Evolutionary conservation across 2,797 vertebrate genomes (phyloP).

Genomic region (Phoeniculus purpureus): DNA sequence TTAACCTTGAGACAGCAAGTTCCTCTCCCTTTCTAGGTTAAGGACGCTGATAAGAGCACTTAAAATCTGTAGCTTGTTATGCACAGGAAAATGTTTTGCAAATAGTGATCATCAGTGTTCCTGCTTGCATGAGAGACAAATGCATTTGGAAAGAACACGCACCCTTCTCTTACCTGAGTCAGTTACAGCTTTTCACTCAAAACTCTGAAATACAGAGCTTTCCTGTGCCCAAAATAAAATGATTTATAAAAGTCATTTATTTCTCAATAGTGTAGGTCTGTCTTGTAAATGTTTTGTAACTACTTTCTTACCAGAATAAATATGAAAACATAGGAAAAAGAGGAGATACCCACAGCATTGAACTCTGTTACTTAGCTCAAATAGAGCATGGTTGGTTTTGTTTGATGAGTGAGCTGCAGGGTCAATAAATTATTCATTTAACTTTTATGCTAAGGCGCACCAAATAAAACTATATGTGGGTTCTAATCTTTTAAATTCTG

Average conservation of each 20-base stretch:
- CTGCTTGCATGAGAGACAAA: background rate
- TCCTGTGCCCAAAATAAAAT: background rate
- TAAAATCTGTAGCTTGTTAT: background rate
- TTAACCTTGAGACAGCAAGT: background rate
- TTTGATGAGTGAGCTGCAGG: background rate
- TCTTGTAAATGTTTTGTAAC: background rate
- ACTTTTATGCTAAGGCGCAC: background rate
- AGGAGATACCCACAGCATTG: background rate
- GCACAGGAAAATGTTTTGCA: background rate
- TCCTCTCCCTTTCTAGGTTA: background rate
- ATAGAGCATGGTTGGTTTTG: background rate
- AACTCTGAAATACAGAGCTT: background rate
- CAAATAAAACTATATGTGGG: background rate
- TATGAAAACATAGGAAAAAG: background rate
- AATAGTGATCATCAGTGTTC: background rate
- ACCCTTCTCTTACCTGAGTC: background rate
- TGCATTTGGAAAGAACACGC: background rate
- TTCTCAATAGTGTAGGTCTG: background rate
- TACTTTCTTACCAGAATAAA: background rate
- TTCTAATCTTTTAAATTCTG: background rate
- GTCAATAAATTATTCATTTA: background rate
- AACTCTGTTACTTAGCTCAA: background rate
- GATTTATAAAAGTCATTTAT: background rate
- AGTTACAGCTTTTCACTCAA: background rate
- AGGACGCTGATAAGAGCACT: background rate